phyloP scores from a whole-genome alignment of 1,140 invertebrate species.

The Zaprionus ornatus region DNA sequence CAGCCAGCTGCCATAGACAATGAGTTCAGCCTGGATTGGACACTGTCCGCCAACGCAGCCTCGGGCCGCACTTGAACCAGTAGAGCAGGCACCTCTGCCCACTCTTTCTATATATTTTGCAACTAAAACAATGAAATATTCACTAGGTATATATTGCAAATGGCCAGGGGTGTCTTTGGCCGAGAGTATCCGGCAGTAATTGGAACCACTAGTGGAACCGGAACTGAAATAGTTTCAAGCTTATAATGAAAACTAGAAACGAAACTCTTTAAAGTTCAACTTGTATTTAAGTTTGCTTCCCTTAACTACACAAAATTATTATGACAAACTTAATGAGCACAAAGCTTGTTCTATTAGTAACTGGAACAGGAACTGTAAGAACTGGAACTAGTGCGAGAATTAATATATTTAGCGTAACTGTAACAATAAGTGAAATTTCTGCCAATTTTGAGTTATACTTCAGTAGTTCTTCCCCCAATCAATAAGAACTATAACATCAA shows the following conservation, averaged over 20 bases:
- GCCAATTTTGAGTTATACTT: not conserved
- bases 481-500: not conserved
- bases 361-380: too few relatives aligned
- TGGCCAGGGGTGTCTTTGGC: not conserved
- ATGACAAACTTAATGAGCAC: not conserved
- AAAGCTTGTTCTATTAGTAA: not conserved
- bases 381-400: too few relatives aligned
- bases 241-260: not conserved
- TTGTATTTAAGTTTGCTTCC: not conserved
- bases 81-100: not conserved
- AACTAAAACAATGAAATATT: not conserved
- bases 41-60: slow-evolving; percentile 22
- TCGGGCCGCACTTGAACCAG: slow-evolving; percentile 30
- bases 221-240: not conserved
- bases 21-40: slow-evolving; percentile 35
- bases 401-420: not conserved
- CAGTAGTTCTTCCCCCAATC: too few relatives aligned
- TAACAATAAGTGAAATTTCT: fast-evolving
- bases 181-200: not conserved
- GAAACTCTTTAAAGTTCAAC: not conserved
- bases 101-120: slow-evolving; percentile 1
- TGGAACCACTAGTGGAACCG: not conserved
- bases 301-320: not conserved
- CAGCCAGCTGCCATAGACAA: slow-evolving; percentile 16
- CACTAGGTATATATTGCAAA: not conserved